These are phyloP conservation scores for Ia io DNA, from an alignment of 2,113 vertebrate genomes.

Conservation along the genomic window DNA sequence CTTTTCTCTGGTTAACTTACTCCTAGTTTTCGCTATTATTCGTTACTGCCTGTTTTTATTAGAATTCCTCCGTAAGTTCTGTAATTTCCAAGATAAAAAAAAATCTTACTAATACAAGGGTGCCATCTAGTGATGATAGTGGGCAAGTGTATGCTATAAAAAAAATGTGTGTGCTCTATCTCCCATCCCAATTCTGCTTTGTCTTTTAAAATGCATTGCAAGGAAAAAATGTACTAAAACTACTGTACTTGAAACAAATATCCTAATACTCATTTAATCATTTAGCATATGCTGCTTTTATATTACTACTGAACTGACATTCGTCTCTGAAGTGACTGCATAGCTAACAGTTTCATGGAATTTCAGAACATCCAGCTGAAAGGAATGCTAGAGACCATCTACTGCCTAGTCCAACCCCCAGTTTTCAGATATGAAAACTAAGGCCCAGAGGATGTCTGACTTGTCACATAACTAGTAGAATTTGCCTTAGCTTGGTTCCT, in stretches of 20 bases:
- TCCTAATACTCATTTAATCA: not conserved
- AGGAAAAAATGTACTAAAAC: not conserved
- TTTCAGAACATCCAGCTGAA: not conserved
- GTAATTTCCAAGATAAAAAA: not conserved
- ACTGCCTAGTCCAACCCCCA: not conserved
- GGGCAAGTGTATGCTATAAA: not conserved
- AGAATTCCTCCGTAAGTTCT: not conserved
- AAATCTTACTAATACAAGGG: not conserved
- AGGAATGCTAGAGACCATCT: not conserved
- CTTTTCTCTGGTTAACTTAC: not conserved
- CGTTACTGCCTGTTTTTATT: not conserved
- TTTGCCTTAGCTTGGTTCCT: not conserved
- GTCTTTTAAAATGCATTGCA: not conserved
- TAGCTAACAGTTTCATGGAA: not conserved
- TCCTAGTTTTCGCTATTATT: not conserved
- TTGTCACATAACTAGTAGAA: not conserved
- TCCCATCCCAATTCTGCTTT: not conserved
- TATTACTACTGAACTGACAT: not conserved
- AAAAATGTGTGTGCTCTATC: not conserved
- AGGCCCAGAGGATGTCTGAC: not conserved
- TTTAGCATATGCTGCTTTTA: not conserved
- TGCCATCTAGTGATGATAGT: conserved; percentile 60
- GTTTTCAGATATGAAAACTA: not conserved
- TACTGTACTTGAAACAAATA: not conserved
- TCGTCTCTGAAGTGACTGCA: not conserved